phyloP scores from a whole-genome alignment of 2,888 invertebrate genomes.

The Nematopogon swammerdamellus region DNA sequence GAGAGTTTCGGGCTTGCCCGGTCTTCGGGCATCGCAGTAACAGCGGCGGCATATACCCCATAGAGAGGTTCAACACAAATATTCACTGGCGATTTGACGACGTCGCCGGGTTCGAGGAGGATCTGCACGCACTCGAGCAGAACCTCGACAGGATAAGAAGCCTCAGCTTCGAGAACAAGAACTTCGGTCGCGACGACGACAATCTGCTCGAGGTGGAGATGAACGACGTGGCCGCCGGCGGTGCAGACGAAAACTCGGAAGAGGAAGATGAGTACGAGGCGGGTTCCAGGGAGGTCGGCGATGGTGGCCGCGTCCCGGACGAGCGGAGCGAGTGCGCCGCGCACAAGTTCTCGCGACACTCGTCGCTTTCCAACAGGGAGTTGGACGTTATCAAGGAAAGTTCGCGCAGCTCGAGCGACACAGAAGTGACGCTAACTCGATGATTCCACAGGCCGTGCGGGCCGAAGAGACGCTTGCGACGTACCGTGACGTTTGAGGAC shows the following conservation, averaged over 20 bases:
- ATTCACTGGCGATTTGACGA: slow-evolving; percentile 51
- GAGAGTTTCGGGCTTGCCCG: slow-evolving; percentile 52
- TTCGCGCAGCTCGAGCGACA: slow-evolving; percentile 52
- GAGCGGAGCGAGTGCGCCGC: slow-evolving; percentile 40
- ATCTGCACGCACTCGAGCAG: slow-evolving; percentile 41
- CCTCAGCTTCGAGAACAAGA: slow-evolving; percentile 39
- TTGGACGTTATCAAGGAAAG: slow-evolving; percentile 52
- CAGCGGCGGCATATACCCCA: slow-evolving; percentile 45
- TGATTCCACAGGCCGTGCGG: slow-evolving; percentile 35
- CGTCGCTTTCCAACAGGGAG: slow-evolving; percentile 48
- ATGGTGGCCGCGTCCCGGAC: too few species aligned
- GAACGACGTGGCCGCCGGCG: slow-evolving; percentile 33
- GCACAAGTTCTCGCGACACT: slow-evolving; percentile 46
- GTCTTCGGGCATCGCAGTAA: slow-evolving; percentile 53
- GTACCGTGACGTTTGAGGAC: slow-evolving; percentile 36
- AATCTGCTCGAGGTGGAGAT: slow-evolving; percentile 48
- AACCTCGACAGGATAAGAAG: slow-evolving; percentile 50
- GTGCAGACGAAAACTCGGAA: slow-evolving; percentile 38
- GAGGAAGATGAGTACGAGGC: slow-evolving; percentile 22
- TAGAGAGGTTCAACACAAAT: slow-evolving; percentile 48
- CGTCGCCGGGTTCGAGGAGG: slow-evolving; percentile 30
- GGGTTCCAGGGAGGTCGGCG: not conserved
- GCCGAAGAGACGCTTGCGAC: not conserved
- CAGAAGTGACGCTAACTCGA: slow-evolving; percentile 51
- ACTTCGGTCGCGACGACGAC: slow-evolving; percentile 33